Evolutionary conservation across 1,140 invertebrate species (phyloP), one percentile per base, ranked within the genome.

Genomic region (Proctacanthus coquilletti): DNA sequence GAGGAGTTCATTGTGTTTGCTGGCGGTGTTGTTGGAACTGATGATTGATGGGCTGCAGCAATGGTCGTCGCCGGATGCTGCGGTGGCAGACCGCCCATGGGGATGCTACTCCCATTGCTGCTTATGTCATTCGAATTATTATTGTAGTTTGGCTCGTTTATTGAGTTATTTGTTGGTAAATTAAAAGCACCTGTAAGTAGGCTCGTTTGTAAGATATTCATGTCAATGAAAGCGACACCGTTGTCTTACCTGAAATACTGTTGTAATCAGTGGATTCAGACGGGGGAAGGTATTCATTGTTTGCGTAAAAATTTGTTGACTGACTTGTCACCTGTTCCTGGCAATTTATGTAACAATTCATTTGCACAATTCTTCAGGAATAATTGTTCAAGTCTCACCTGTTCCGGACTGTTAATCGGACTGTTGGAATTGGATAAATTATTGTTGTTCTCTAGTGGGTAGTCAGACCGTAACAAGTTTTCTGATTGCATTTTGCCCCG

Each of bases 401-500:
- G 40, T 19, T 41, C 40, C 8, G 40, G 40, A 34, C 34, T 41
- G 19, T 42, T 42, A 9, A 42, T 31, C 11, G 40, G 40, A 33
- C 40, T 42, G 29, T 39, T 39, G 19, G 38, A 45, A 37, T 39
- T 41, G 6, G 41, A 39, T 25, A 42, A 20, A 31, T 39, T 42
- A 19, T 33, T 39, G 36, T 42, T 42, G 15, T 25, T 33, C 15
- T 42, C 41, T 10, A 42, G 18, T 11, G 41, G 32, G 50, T 73
- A 73, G 62, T 88, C 84, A 42, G 80, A 83, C 38, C 83, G 65
- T 25, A 88, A 61, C 23, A 88, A 62, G 61, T 87, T 86, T 55
- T 95, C 91, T 61, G 89, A 92, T 60, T 93, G 91, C 87, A 95
- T 94, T 66, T 95, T 94, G 17, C 86, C 84, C 62, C 94, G 94